A percentile compares a stretch with the other conserved stretches of the same genome.
phyloP scores from a whole-genome alignment of 1,140 invertebrate genomes.

The Drosophila paulistorum region DNA sequence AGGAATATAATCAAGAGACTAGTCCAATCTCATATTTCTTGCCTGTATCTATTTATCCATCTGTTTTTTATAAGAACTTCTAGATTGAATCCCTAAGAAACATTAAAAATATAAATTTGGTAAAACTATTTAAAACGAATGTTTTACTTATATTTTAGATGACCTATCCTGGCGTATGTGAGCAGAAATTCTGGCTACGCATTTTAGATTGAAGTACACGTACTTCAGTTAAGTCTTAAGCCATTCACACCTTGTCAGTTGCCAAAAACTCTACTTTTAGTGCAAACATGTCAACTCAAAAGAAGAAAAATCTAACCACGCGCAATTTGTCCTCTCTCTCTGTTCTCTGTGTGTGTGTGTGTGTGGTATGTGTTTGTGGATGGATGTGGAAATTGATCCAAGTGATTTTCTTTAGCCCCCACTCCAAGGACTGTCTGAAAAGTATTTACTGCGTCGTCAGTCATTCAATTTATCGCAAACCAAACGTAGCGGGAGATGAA shows the following conservation, averaged over 20 bases:
- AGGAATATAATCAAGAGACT: no score
- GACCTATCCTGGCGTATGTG: not conserved
- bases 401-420: conserved; percentile 39
- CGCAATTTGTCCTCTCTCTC: conserved; percentile 68
- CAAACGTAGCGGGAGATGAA: conserved; percentile 39
- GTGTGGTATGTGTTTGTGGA: conserved; percentile 15
- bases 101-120: no score
- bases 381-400: conserved; percentile 57
- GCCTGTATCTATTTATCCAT: no score
- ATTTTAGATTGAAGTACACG: conserved; percentile 1
- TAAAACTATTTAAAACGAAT: not conserved
- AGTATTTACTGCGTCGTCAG: conserved; percentile 79
- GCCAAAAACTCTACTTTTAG: conserved; percentile 13
- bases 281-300: conserved; percentile 44
- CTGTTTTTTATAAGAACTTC: no score
- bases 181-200: not conserved
- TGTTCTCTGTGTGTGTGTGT: not conserved
- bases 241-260: conserved; percentile 46
- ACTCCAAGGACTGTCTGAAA: conserved; percentile 62
- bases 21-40: no score
- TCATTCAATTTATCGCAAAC: conserved; percentile 78
- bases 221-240: conserved; percentile 16
- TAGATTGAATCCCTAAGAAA: no score
- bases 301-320: conserved; percentile 72
- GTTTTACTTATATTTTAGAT: not conserved